Evolutionary conservation across 2,797 vertebrate genomes (phyloP).

Genomic region (Glyptemys insculpta): DNA sequence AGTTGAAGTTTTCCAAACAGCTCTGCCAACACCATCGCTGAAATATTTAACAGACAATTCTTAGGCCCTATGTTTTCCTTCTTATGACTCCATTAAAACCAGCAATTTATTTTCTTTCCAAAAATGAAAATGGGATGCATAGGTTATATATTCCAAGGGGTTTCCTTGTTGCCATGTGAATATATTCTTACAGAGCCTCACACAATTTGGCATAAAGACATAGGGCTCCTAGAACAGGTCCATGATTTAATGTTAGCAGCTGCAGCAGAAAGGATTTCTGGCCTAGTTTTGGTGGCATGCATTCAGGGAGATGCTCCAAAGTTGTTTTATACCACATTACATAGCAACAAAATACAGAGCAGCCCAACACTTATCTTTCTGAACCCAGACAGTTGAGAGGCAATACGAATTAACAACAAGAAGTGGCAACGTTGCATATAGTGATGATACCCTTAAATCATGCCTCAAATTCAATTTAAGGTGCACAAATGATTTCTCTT

Average conservation of each 20-base stretch:
- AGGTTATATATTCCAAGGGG: neutral
- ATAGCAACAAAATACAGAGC: slow-evolving; percentile 72
- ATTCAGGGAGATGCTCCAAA: slow-evolving; percentile 61
- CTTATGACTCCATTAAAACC: neutral
- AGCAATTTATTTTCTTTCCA: neutral
- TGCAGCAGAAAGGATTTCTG: slow-evolving; percentile 72
- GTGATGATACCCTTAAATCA: slow-evolving; percentile 55
- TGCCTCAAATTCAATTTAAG: slow-evolving; percentile 8
- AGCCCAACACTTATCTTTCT: slow-evolving; percentile 44
- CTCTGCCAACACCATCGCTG: neutral
- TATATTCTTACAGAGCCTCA: slow-evolving; percentile 16
- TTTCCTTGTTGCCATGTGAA: neutral
- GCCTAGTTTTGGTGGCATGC: slow-evolving; percentile 58
- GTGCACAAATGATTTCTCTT: slow-evolving; percentile 57
- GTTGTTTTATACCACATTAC: slow-evolving; percentile 79
- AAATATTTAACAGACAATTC: neutral
- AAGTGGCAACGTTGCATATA: slow-evolving; percentile 52
- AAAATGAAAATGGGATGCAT: neutral
- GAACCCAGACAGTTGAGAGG: neutral
- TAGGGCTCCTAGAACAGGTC: slow-evolving; percentile 50
- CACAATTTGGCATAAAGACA: slow-evolving; percentile 12
- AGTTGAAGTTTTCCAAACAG: neutral
- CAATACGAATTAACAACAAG: slow-evolving; percentile 66
- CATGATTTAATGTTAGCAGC: slow-evolving; percentile 81
- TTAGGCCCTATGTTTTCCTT: neutral